A percentile compares a stretch with the other conserved stretches of the same genome.
These are phyloP conservation scores for Drosophila ironensis DNA, from an alignment of 1,140 invertebrate species.

Conservation along the genomic window DNA sequence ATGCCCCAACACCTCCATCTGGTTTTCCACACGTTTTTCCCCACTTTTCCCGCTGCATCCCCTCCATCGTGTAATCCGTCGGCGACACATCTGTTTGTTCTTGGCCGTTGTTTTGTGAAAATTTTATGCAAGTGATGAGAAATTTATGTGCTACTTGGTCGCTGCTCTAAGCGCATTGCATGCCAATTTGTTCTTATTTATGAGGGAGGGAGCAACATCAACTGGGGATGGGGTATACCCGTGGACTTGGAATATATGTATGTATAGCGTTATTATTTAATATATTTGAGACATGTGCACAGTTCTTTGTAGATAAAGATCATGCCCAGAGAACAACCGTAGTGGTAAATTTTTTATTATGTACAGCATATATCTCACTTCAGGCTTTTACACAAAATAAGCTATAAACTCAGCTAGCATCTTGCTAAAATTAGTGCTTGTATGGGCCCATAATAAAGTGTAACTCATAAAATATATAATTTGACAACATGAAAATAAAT, in stretches of 20 bases:
- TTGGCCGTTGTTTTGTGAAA: conserved; percentile 63
- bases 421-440: too few species aligned
- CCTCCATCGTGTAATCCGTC: conserved; percentile 11
- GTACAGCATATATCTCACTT: too few species aligned
- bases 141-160: conserved; percentile 67
- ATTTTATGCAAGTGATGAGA: conserved; percentile 76
- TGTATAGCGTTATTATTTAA: conserved; percentile 62
- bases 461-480: too few species aligned
- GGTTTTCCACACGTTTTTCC: too few species aligned
- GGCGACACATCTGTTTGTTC: conserved; percentile 67
- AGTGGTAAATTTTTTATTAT: too few species aligned
- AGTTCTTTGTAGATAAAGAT: conserved; percentile 38
- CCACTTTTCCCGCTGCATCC: too few species aligned
- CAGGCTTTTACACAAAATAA: too few species aligned
- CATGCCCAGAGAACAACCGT: too few species aligned
- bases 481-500: too few species aligned
- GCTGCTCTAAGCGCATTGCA: conserved; percentile 64
- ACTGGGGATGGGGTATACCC: not conserved
- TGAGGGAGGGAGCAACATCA: conserved; percentile 41
- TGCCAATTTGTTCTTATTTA: conserved; percentile 75
- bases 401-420: too few species aligned
- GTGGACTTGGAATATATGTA: not conserved
- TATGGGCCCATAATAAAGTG: too few species aligned
- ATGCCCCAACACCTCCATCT: too few species aligned
- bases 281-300: conserved; percentile 46